These are phyloP conservation scores for Aphidoletes aphidimyza DNA, from an alignment of 2,888 invertebrate genomes.

Conservation along the genomic window DNA sequence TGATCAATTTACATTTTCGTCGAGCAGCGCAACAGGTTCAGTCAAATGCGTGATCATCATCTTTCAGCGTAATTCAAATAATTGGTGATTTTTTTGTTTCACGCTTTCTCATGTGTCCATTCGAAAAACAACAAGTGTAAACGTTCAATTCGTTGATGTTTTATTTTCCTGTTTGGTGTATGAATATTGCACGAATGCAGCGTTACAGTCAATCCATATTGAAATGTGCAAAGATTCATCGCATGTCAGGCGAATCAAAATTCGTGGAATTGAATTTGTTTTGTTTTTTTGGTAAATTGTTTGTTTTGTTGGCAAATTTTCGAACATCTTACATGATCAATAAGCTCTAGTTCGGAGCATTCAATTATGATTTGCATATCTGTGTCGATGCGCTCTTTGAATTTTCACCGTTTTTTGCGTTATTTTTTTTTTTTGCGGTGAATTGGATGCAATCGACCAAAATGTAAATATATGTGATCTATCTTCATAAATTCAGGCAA, in stretches of 20 bases:
- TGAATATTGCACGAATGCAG: background rate
- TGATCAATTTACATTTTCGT: too few relatives aligned
- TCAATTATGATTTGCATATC: too few relatives aligned
- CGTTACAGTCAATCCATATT: background rate
- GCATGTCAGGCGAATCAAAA: too few relatives aligned
- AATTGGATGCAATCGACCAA: background rate
- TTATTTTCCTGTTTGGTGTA: background rate
- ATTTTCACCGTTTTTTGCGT: background rate
- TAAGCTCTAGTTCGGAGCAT: too few relatives aligned
- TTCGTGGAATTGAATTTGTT: too few relatives aligned
- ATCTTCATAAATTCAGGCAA: background rate
- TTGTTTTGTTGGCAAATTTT: too few relatives aligned
- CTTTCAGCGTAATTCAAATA: background rate
- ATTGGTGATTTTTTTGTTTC: background rate
- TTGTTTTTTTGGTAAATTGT: too few relatives aligned
- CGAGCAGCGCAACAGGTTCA: background rate
- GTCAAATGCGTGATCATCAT: constrained; percentile 1
- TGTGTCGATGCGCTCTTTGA: too few relatives aligned
- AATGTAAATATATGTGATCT: background rate
- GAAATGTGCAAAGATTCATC: background rate
- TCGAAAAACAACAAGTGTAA: constrained; percentile 1
- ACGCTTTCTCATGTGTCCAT: background rate
- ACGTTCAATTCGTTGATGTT: background rate
- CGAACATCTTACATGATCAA: too few relatives aligned
- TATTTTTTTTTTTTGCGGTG: background rate